Base-by-base conservation (phyloP, 2,888 invertebrate genomes). In the Agrilus biguttatus region DNA sequence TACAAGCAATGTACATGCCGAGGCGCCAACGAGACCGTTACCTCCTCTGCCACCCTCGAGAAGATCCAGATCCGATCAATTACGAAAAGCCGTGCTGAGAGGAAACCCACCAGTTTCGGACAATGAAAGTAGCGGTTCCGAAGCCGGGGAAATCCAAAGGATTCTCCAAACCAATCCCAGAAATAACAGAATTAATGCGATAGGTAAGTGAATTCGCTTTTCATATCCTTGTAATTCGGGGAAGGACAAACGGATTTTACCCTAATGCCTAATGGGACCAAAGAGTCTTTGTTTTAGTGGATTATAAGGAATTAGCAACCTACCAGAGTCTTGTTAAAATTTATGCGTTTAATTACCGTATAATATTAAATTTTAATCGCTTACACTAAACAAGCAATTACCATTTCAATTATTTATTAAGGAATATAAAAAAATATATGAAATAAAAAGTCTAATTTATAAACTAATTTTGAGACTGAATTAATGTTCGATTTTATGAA, bases 61-160 rank as follows among this genome's bases (percentile, higher is more conserved):
- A 36, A 52, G 49, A 41, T 41, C 46, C 42, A 50, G 44, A 41
- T 45, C 45, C 33, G 34, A 35, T 39, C 42, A 41, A 42, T 42
- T 38, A 43, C 39, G 49, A 44, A 49, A 47, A 45, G 46, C 32
- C 41, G 45, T 34, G 34, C 23, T 36, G 36, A 48, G 61, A 55
- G 55, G 58, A 50, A 51, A 64, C 54, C 47, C 51, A 48, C 50
- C 44, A 14, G 47, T 62, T 49, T 74, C 74, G 5, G 80, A 79
- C 55, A 78, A 78, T 47, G 82, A 82, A 60, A 79, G 79, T 59
- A 79, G 80, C 56, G 80, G 80, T 21, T 80, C 80, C 35, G 82
- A 83, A 59, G 80, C 78, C 34, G 78, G 79, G 5, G 83, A 83
- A 64, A 74, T 81, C 45, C 78, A 79, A 55, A 69, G 76, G 51